Evolutionary conservation across 2,888 invertebrate genomes (phyloP).

Genomic region (Sarcophaga caerulescens): DNA sequence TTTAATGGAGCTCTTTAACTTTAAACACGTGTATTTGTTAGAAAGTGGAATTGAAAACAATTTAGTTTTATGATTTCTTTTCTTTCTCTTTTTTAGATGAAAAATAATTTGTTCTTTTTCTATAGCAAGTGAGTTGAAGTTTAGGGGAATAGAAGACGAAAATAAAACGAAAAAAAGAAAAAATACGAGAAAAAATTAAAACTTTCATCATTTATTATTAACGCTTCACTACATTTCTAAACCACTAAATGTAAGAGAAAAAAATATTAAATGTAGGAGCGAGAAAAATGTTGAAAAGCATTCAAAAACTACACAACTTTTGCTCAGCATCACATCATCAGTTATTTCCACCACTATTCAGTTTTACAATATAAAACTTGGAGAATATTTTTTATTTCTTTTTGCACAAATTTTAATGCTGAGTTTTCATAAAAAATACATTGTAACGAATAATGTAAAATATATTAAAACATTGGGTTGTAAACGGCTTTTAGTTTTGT

Average conservation of each 20-base stretch:
- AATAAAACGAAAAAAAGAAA: conserved; percentile 10
- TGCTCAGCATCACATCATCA: conserved; percentile 56
- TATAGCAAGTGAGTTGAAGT: conserved; percentile 46
- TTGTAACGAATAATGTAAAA: conserved; percentile 49
- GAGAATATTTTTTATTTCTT: conserved; percentile 41
- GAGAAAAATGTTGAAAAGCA: conserved; percentile 50
- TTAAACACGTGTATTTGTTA: conserved; percentile 28
- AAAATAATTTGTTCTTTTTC: conserved; percentile 4
- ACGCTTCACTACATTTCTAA: conserved; percentile 68
- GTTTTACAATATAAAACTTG: conserved; percentile 61
- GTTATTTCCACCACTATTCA: conserved; percentile 57
- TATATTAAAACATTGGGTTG: conserved; percentile 53
- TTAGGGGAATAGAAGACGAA: conserved; percentile 16
- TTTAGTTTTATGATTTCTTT: conserved; percentile 8
- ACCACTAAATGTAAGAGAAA: conserved; percentile 63
- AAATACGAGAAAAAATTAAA: conserved; percentile 56
- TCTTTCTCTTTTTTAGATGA: conserved; percentile 1
- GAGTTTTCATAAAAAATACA: conserved; percentile 62
- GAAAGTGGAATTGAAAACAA: not conserved
- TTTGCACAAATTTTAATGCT: conserved; percentile 60
- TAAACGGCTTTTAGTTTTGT: not conserved
- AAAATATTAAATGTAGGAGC: conserved; percentile 49
- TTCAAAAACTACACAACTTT: conserved; percentile 53
- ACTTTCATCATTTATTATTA: conserved; percentile 69
- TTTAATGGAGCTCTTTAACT: conserved; percentile 28